These are phyloP conservation scores for Mobula birostris DNA, from an alignment of 2,113 vertebrate genomes.

Conservation along the genomic window DNA sequence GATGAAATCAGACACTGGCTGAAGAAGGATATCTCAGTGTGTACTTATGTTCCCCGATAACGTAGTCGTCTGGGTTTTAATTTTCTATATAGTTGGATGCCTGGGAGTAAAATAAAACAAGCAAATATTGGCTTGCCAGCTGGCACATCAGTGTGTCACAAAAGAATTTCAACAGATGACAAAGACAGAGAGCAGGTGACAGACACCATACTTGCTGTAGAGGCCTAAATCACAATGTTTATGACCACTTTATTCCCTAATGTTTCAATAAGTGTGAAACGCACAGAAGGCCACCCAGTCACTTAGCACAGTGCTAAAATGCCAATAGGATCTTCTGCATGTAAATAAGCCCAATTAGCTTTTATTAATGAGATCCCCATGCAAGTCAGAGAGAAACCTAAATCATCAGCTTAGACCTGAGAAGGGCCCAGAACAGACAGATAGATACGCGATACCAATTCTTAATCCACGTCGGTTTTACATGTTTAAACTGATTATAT, in stretches of 20 bases:
- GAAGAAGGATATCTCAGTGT: not conserved
- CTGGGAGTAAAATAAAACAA: not conserved
- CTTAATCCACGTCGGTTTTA: not conserved
- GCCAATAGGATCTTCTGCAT: not conserved
- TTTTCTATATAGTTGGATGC: not conserved
- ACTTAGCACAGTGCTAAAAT: not conserved
- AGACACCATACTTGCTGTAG: not conserved
- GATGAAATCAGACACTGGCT: not conserved
- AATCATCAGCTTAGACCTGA: not conserved
- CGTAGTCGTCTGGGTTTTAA: not conserved
- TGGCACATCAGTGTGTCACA: no score
- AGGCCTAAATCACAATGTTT: not conserved
- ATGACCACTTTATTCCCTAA: not conserved
- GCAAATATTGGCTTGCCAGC: not conserved
- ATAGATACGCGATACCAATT: not conserved
- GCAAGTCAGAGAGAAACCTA: not conserved
- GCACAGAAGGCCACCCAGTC: not conserved
- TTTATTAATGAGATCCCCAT: not conserved
- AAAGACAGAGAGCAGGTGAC: not conserved
- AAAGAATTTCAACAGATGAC: not conserved
- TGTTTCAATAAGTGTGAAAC: not conserved
- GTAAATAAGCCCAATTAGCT: not conserved
- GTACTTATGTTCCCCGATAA: not conserved
- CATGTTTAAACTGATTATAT: not conserved
- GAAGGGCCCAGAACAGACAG: not conserved